phyloP scores from a whole-genome alignment of 2,797 vertebrate genomes.

The Bothrops alternatus region DNA sequence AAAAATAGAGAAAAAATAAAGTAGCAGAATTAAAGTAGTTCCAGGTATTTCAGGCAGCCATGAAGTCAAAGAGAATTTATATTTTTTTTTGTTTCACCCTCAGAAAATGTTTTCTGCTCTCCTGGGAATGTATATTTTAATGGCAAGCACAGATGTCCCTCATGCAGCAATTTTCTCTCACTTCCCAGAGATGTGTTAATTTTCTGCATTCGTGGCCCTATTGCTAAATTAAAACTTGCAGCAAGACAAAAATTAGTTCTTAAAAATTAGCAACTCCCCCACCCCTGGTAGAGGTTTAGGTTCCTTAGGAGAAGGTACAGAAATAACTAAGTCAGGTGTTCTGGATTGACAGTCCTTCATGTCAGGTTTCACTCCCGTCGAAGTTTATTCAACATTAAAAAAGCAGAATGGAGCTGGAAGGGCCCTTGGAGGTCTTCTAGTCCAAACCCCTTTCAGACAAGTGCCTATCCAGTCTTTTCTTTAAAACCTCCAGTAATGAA shows the following conservation, averaged over 20 bases:
- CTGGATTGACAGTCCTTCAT: neutral
- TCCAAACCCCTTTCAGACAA: neutral
- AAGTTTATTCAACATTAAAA: neutral
- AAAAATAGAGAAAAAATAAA: neutral
- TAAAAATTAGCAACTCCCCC: neutral
- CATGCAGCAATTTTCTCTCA: neutral
- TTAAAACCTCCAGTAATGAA: neutral
- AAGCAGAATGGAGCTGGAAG: neutral
- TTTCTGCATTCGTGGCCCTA: neutral
- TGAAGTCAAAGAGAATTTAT: neutral
- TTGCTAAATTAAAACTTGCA: neutral
- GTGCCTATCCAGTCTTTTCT: neutral
- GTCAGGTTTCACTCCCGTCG: neutral
- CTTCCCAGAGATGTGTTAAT: constrained; percentile 18
- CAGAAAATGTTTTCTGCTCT: neutral
- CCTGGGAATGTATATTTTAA: neutral
- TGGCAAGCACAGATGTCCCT: constrained; percentile 15
- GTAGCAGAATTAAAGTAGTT: neutral
- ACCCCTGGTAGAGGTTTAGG: neutral
- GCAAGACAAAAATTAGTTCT: neutral
- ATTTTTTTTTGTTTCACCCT: neutral
- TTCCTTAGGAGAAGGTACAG: neutral
- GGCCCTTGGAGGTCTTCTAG: neutral
- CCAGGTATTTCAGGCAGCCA: neutral
- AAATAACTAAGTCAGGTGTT: neutral